Base-by-base conservation (phyloP, 2,888 invertebrate species). In the Gymnocheta viridis region DNA sequence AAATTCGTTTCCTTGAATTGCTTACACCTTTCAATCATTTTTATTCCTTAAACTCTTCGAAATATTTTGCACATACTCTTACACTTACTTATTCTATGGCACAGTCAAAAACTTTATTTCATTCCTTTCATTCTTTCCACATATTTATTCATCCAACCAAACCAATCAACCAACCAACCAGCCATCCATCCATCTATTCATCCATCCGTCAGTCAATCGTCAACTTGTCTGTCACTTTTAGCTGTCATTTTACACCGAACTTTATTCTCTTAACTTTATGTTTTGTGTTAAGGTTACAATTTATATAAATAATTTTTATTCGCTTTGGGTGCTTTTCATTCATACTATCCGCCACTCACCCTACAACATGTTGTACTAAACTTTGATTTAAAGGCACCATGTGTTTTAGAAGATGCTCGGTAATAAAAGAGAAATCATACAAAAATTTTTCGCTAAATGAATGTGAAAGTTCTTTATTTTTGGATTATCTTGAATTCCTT, bases 1-100 rank as follows among this genome's bases (percentile, higher is more conserved):
- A 58, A 77, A 54, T 49, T 60, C 19, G 62, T 73, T 81, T 78
- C 47, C 87, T 86, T 86, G 86, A 87, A 88, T 87, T 89, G 87
- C 86, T 86, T 87, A 85, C 88, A 87, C 88, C 88, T 89, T 89
- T 91, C 88, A 89, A 90, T 90, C 89, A 89, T 87, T 86, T 85
- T 85, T 80, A 62, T 82, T 80, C 38, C 85, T 82, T 76, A 74
- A 82, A 73, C 78, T 80, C 78, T 73, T 85, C 17, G 76, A 82
- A 77, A 38, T 78, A 81, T 73, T 79, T 78, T 64, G 67, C 77
- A 58, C 74, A 56, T 35, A 70, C 66, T 80, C 78, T 70, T 51
- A 51, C 24, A 60, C 58, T 66, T 56, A 56, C 14, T 54, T 44
- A 66, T 32, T 67, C 66, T 47, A 54, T 12, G 9, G 47, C 35